Evolutionary conservation across 1,140 invertebrate species (phyloP).

Genomic region (Drosophila trapezifrons): DNA sequence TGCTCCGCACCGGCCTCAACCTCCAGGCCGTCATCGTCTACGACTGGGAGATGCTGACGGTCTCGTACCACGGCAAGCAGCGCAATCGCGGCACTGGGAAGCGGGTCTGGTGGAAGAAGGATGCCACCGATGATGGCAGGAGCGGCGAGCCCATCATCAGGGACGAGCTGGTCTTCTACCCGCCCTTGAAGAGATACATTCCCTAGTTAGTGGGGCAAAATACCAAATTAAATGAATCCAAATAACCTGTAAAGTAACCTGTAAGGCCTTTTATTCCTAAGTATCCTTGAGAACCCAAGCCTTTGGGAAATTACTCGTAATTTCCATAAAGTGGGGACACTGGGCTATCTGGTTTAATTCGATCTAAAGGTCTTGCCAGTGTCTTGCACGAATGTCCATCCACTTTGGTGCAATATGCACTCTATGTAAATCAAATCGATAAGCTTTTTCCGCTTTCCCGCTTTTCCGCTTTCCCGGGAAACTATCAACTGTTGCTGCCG

Average conservation of each 20-base stretch:
- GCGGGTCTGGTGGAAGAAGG: background rate
- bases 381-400: background rate
- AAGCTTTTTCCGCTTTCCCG: background rate
- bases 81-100: slow-evolving; percentile 35
- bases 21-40: slow-evolving; percentile 98
- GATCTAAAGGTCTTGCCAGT: background rate
- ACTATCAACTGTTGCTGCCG: slow-evolving; percentile 36
- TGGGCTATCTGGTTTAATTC: background rate
- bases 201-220: background rate
- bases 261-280: no score
- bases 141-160: slow-evolving; percentile 50
- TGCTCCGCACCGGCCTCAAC: slow-evolving; percentile 88
- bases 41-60: slow-evolving; percentile 99
- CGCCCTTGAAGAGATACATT: background rate
- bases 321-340: no score
- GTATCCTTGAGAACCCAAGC: no score
- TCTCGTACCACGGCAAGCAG: slow-evolving; percentile 86
- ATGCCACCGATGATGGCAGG: slow-evolving; percentile 17
- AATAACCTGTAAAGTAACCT: no score
- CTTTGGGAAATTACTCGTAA: no score
- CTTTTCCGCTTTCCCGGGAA: background rate
- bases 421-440: slow-evolving; percentile 27
- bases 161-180: slow-evolving; percentile 36
- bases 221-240: background rate
- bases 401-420: background rate